Evolutionary conservation across 2,113 vertebrate genomes (phyloP).

Genomic region (Argyrosomus japonicus): DNA sequence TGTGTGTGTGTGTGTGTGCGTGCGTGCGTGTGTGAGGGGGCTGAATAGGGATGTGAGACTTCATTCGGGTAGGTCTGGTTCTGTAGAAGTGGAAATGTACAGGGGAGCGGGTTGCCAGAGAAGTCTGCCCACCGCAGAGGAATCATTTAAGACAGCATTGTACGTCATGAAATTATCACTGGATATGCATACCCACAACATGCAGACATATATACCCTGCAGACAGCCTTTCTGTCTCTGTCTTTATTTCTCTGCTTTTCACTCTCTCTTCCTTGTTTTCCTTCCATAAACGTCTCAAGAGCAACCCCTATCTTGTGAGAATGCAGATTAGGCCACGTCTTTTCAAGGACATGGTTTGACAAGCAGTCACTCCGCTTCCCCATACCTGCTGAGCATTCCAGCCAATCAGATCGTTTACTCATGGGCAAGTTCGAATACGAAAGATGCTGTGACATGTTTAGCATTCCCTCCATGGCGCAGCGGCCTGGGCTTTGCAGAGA

Average conservation of each 20-base stretch:
- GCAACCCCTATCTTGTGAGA: constrained; percentile 55
- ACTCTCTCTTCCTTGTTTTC: background rate
- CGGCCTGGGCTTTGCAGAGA: constrained; percentile 33
- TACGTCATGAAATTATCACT: constrained; percentile 2
- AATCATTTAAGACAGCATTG: constrained; percentile 33
- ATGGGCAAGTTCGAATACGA: constrained; percentile 68
- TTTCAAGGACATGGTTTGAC: constrained; percentile 33
- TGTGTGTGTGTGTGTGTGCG: constrained; percentile 13
- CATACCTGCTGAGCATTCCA: constrained; percentile 68
- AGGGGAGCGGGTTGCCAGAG: constrained; percentile 7
- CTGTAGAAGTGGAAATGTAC: constrained; percentile 56
- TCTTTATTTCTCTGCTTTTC: background rate
- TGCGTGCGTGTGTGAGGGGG: background rate
- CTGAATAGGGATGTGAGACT: constrained; percentile 51
- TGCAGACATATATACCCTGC: background rate
- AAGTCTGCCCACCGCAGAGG: background rate
- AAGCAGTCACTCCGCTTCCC: constrained; percentile 50
- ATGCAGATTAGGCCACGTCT: constrained; percentile 39
- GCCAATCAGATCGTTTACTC: constrained; percentile 46
- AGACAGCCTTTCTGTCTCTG: background rate
- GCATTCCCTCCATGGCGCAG: constrained; percentile 65
- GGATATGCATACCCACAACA: background rate
- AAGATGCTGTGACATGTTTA: constrained; percentile 73
- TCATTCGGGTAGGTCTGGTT: constrained; percentile 33
- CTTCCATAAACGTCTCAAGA: constrained; percentile 4